These are phyloP conservation scores for Lysiphlebus fabarum DNA, from an alignment of 1,140 invertebrate genomes.

Conservation along the genomic window DNA sequence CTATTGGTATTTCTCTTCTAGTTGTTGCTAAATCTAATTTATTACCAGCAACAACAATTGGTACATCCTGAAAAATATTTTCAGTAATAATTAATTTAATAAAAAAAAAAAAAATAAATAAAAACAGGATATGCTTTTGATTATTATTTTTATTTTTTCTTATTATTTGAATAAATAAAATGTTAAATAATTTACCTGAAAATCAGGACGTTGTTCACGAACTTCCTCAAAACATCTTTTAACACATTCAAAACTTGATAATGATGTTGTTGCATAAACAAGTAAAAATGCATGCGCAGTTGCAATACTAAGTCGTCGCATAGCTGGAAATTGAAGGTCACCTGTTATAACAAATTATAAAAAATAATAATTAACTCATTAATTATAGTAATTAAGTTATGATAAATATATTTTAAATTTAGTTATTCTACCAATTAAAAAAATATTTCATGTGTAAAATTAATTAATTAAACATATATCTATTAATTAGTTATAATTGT, in stretches of 20 bases:
- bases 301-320: conserved; percentile 81
- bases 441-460: too few relatives aligned
- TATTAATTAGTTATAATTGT: too few relatives aligned
- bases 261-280: conserved; percentile 80
- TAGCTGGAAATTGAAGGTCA: conserved; percentile 84
- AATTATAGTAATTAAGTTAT: too few relatives aligned
- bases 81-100: conserved; percentile 5
- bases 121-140: neutral
- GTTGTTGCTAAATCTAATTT: conserved; percentile 71
- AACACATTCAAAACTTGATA: conserved; percentile 71
- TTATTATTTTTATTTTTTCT: too few relatives aligned
- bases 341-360: conserved; percentile 48
- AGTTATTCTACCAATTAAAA: too few relatives aligned
- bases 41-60: conserved; percentile 83
- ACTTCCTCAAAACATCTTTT: conserved; percentile 83
- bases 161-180: too few relatives aligned
- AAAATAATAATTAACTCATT: too few relatives aligned
- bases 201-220: conserved; percentile 73
- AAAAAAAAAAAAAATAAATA: neutral
- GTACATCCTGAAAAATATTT: conserved; percentile 64
- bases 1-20: conserved; percentile 66
- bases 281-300: conserved; percentile 87
- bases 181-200: conserved; percentile 53
- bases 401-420: too few relatives aligned
- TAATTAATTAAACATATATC: too few relatives aligned